These are phyloP conservation scores for Acronicta leporina DNA, from an alignment of 2,888 invertebrate genomes.

Conservation along the genomic window DNA sequence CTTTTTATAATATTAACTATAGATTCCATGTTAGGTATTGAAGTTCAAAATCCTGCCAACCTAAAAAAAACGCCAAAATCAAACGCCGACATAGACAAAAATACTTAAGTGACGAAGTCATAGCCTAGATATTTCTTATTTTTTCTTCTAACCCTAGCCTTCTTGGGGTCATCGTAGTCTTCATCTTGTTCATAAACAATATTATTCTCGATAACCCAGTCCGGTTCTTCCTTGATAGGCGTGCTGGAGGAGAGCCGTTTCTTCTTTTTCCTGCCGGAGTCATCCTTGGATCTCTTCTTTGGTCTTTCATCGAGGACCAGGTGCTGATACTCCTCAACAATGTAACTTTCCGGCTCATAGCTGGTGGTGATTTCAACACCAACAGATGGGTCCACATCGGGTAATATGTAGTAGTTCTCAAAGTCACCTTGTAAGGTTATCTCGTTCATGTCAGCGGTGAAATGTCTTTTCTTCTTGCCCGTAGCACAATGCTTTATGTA, in stretches of 20 bases:
- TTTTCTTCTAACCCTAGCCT: constrained; percentile 81
- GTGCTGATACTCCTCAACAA: constrained; percentile 80
- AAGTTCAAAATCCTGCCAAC: constrained; percentile 6
- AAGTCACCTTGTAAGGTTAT: constrained; percentile 81
- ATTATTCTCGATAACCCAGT: constrained; percentile 80
- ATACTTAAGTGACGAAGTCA: constrained; percentile 80
- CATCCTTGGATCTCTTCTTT: constrained; percentile 70
- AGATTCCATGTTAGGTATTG: too few species aligned
- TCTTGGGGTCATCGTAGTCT: constrained; percentile 77
- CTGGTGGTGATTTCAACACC: constrained; percentile 83
- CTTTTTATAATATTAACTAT: too few species aligned
- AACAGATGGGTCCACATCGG: constrained; percentile 82
- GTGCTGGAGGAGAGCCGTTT: constrained; percentile 61
- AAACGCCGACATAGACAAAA: constrained; percentile 86
- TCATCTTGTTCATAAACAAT: constrained; percentile 77
- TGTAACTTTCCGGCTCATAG: constrained; percentile 82
- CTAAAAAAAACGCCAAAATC: constrained; percentile 43
- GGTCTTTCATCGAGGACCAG: constrained; percentile 78
- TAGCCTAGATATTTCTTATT: constrained; percentile 85
- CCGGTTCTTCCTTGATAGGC: constrained; percentile 69
- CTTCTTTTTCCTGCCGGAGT: constrained; percentile 69
- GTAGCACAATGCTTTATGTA: constrained; percentile 79
- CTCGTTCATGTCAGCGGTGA: constrained; percentile 82
- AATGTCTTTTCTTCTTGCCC: constrained; percentile 82
- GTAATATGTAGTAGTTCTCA: constrained; percentile 84